These are phyloP conservation scores for Tichodroma muraria DNA, from an alignment of 2,113 vertebrate species.

Conservation along the genomic window DNA sequence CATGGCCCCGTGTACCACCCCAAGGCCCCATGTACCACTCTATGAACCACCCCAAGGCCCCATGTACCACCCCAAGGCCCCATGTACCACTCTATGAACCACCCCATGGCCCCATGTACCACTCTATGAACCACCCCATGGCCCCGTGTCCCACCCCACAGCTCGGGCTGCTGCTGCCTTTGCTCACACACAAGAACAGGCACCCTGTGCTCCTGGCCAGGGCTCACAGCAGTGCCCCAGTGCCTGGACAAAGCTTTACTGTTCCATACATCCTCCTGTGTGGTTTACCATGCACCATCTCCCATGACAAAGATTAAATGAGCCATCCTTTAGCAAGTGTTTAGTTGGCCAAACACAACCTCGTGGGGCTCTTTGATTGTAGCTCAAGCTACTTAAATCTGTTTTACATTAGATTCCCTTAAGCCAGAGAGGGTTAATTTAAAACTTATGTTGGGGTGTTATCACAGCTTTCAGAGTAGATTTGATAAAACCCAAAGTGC, in stretches of 20 bases:
- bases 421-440: neutral
- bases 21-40: no score
- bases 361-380: neutral
- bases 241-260: conserved; percentile 1
- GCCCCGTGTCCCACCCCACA: neutral
- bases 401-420: neutral
- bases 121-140: neutral
- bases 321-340: conserved; percentile 1
- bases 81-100: no score
- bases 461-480: neutral
- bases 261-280: neutral
- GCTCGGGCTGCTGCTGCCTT: neutral
- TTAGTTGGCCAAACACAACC: neutral
- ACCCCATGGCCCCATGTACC: neutral
- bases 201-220: neutral
- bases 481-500: neutral
- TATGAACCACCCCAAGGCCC: neutral
- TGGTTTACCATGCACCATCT: neutral
- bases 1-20: neutral
- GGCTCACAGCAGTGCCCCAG: neutral
- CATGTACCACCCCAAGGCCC: neutral
- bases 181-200: neutral
- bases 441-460: neutral
- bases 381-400: conserved; percentile 16
- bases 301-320: conserved; percentile 2